Base-by-base conservation (phyloP, 2,888 invertebrate species). In the Myopa testacea region DNA sequence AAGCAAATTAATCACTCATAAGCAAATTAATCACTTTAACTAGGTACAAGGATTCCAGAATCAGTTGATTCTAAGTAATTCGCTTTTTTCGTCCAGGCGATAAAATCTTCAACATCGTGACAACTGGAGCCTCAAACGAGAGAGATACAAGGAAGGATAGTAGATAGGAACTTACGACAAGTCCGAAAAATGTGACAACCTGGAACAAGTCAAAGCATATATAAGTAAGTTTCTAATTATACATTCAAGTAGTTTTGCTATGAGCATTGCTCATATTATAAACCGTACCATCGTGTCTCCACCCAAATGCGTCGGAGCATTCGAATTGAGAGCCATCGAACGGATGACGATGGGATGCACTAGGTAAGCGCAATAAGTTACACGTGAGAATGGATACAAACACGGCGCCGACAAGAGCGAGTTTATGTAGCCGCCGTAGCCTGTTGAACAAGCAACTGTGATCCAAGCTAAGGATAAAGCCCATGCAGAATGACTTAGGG, bases 351-450 rank as follows among this genome's bases (percentile, higher is more conserved):
- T 93, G 0, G 96, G 96, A 89, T 96, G 96, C 79, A 96, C 92
- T 80, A 96, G 91, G 88, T 96, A 96, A 0, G 95, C 94, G 88
- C 96, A 96, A 89, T 96, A 96, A 67, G 96, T 96, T 19, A 96
- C 94, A 82, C 96, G 91, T 75, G 95, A 96, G 90, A 96, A 94
- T 78, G 96, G 96, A 89, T 96, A 96, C 77, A 96, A 90, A 79
- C 94, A 91, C 10, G 95, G 93, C 45, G 95, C 92, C 3, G 95
- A 94, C 16, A 96, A 91, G 84, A 96, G 89, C 55, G 91, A 91
- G 73, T 94, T 93, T 63, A 95, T 92, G 88, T 93, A 92, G 92
- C 95, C 95, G 89, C 95, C 95, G 85, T 95, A 92, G 71, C 96
- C 96, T 3, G 95, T 94, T 40, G 94, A 94, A 86, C 96, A 96